phyloP scores from a whole-genome alignment of 2,113 vertebrate genomes.

The Cercopithecus mona region DNA sequence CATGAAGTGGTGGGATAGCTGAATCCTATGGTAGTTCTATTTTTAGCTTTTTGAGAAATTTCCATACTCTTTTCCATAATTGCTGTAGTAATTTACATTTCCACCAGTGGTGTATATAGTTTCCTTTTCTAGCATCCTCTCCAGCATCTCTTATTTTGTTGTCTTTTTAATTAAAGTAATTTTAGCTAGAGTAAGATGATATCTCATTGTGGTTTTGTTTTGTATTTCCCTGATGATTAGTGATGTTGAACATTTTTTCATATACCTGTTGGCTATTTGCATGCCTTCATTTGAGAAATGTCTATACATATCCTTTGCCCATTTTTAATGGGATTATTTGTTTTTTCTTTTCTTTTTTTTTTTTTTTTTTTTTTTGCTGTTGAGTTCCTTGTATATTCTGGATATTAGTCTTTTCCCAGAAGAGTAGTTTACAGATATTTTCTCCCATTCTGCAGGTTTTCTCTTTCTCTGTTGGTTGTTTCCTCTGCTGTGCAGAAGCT shows the following conservation, averaged over 20 bases:
- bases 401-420: too few relatives aligned
- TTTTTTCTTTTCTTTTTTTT: too few relatives aligned
- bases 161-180: background rate
- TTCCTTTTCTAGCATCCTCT: background rate
- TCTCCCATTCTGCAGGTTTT: too few relatives aligned
- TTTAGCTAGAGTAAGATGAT: background rate
- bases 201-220: background rate
- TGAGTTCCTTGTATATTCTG: too few relatives aligned
- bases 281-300: too few relatives aligned
- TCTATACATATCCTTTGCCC: background rate
- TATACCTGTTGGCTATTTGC: background rate
- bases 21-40: background rate
- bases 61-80: background rate
- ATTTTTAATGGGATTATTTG: too few relatives aligned
- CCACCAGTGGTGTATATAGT: background rate
- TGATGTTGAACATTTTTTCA: background rate
- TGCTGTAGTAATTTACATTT: background rate
- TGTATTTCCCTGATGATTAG: background rate
- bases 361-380: too few relatives aligned
- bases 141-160: background rate
- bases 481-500: too few relatives aligned
- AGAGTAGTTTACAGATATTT: too few relatives aligned
- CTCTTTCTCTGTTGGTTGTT: too few relatives aligned
- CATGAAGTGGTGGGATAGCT: background rate
- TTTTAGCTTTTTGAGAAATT: background rate